Base-by-base conservation (phyloP, 2,797 vertebrate genomes). In the Pterois miles region DNA sequence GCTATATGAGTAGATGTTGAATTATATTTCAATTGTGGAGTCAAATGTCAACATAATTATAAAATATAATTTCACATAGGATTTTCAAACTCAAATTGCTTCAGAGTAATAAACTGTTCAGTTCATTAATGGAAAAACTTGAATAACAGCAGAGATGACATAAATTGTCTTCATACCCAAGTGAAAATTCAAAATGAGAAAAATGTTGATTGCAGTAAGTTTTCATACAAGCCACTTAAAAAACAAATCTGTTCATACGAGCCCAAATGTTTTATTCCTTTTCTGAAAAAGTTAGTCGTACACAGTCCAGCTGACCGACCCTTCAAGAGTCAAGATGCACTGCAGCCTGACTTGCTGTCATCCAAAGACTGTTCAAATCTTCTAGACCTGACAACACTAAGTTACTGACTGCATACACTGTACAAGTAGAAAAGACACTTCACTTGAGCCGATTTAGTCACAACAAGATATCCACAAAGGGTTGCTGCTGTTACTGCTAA, bases 261-360 rank as follows among this genome's bases (percentile, higher is more conserved):
- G 20, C 9, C 16, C 7, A 29, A 54, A 29, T 29, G 5, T 4
- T 3, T 8, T 34, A 20, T 54, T 66, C 40, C 5, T 38, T 58
- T 4, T 52, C 5, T 62, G 18, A 29, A 63, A 63, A 27, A 48
- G 36, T n/a, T 6, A 34, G 3, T 7, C n/a, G 9, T 34, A 31
- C 11, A 29, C 27, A 76, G 38, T 36, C 6, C 18, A 60, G 50
- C 23, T 71, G 65, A 74, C 71, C 70, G 74, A 29, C 57, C 14
- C 20, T 63, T 72, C 38, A 57, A 29, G 29, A 73, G 33, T 38
- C 2, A 1, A 70, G 34, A 59, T 64, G 50, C 50, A 64, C 29
- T 18, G 23, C 70, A 81, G 72, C 56, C 60, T 73, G 52, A 67
- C 50, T 68, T 4, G 62, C 77, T 87, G 70, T 75, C 80, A 74